phyloP scores from a whole-genome alignment of 2,113 vertebrate species.

The Myxocyprinus asiaticus region DNA sequence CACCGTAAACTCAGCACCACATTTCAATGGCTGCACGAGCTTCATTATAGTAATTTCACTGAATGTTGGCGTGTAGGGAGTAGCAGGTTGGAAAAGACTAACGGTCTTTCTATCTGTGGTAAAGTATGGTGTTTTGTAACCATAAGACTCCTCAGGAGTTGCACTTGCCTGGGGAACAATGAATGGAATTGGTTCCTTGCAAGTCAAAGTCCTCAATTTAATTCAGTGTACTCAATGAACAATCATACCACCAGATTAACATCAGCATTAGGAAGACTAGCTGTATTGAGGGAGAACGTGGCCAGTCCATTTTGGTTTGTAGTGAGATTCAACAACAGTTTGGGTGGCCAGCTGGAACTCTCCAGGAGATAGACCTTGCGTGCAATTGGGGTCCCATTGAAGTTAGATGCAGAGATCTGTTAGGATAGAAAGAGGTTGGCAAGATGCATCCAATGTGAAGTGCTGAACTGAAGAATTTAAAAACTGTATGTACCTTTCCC shows the following conservation, averaged over 20 bases:
- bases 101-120: not conserved
- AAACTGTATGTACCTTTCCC: slow-evolving; percentile 60
- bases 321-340: slow-evolving; percentile 61
- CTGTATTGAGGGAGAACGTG: slow-evolving; percentile 51
- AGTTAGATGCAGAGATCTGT: slow-evolving; percentile 44
- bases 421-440: not conserved
- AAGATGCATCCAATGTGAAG: not conserved
- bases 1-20: too few species aligned
- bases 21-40: too few species aligned
- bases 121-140: not conserved
- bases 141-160: accelerated
- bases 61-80: too few species aligned
- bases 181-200: not conserved
- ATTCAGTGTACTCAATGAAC: too few species aligned
- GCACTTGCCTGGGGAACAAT: too few species aligned
- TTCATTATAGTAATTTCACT: too few species aligned
- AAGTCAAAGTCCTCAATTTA: not conserved
- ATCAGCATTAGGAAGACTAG: not conserved
- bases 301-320: slow-evolving; percentile 64
- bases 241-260: slow-evolving; percentile 6
- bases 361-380: slow-evolving; percentile 57
- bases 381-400: not conserved
- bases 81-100: not conserved
- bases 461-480: not conserved
- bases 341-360: not conserved